Evolutionary conservation across 2,888 invertebrate species (phyloP).

Genomic region (Thysanoteuthis rhombus): DNA sequence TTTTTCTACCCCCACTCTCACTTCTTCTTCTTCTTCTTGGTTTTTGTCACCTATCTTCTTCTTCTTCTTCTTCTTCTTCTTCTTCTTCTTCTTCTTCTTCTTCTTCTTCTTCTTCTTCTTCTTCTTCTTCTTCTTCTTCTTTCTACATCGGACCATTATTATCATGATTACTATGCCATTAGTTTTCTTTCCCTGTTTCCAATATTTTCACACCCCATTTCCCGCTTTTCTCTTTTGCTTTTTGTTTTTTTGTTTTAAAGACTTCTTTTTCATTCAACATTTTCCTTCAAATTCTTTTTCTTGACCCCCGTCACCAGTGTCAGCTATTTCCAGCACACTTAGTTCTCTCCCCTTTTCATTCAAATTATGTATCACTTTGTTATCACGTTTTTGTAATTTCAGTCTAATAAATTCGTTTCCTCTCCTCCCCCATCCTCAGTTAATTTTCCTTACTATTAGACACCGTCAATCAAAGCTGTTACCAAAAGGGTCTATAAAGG

Average conservation of each 20-base stretch:
- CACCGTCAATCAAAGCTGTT: no score
- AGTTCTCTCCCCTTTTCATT: background rate
- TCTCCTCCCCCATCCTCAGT: background rate
- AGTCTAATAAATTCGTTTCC: background rate
- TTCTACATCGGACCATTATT: no score
- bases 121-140: no score
- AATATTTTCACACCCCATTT: background rate
- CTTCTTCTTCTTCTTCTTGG: no score
- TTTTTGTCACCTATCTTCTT: no score
- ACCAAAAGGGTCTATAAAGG: no score
- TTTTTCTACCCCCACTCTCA: no score
- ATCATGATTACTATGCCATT: background rate
- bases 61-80: no score
- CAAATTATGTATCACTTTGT: background rate
- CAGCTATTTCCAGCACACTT: background rate
- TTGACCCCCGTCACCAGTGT: background rate
- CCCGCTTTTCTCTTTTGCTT: background rate
- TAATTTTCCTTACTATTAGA: no score
- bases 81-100: no score
- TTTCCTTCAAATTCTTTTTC: background rate
- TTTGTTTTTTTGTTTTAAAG: background rate
- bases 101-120: no score
- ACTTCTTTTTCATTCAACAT: background rate
- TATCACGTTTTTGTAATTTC: background rate
- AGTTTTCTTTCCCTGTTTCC: background rate